Conservation (phyloP, 2,113 vertebrate genomes). For the Austrofundulus limnaeus region DNA sequence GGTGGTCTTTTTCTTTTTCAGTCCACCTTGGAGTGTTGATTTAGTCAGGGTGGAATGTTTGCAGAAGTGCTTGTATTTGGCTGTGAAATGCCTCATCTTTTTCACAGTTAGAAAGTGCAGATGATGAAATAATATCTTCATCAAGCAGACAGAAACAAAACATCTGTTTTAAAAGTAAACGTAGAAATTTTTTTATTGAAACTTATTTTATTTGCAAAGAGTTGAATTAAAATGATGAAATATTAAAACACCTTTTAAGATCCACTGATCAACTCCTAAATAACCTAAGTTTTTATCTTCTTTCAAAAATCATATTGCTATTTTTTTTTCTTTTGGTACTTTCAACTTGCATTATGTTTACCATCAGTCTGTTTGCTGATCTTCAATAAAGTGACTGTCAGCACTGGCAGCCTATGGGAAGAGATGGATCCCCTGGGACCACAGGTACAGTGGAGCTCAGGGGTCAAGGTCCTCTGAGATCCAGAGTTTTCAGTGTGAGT, state of each 20-base stretch:
- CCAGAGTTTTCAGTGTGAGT: constrained; percentile 48
- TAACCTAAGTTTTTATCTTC: background rate
- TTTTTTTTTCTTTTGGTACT: background rate
- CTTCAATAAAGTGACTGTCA: background rate
- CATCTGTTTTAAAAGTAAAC: background rate
- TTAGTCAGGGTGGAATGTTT: constrained; percentile 73
- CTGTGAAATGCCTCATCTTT: constrained; percentile 77
- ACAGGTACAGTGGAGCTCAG: constrained; percentile 78
- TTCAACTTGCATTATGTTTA: constrained; percentile 8
- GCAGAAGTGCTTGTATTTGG: constrained; percentile 67
- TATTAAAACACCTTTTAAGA: background rate
- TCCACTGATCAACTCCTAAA: background rate
- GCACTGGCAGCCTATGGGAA: constrained; percentile 58
- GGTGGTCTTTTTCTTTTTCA: background rate
- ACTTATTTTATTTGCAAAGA: background rate
- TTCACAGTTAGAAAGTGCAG: constrained; percentile 44
- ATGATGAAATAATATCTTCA: constrained; percentile 22
- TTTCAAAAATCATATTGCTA: background rate
- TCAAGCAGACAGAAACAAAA: constrained; percentile 3
- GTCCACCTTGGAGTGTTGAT: constrained; percentile 5
- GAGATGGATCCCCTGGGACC: constrained; percentile 69
- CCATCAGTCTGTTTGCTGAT: constrained; percentile 3
- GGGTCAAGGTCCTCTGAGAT: constrained; percentile 58
- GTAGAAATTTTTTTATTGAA: background rate
- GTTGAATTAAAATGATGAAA: background rate